phyloP scores from a whole-genome alignment of 2,113 vertebrate genomes.

The Paedocypris sp. region DNA sequence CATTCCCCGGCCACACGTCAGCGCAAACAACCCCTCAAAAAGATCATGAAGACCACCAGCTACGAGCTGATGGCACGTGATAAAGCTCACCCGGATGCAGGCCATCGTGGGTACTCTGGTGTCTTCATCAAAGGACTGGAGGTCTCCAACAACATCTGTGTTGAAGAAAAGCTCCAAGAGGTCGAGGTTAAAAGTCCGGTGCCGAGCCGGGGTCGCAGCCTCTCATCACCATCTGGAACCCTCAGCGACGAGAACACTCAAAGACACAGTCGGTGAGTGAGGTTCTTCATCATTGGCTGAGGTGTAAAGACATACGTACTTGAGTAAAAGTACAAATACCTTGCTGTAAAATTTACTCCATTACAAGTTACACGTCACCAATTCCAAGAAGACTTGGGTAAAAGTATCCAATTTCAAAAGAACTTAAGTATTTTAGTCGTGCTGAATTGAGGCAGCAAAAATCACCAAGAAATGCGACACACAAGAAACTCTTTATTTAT shows the following conservation, averaged over 20 bases:
- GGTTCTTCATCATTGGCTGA: too few species aligned
- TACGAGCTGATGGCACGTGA: constrained; percentile 48
- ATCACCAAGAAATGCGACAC: too few species aligned
- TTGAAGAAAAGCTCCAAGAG: constrained; percentile 59
- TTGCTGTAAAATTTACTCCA: too few species aligned
- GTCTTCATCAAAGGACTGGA: constrained; percentile 70
- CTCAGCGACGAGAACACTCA: constrained; percentile 48
- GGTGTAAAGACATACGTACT: too few species aligned
- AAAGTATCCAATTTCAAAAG: too few species aligned
- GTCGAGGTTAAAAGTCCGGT: constrained; percentile 50
- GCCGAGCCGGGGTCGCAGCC: constrained; percentile 56
- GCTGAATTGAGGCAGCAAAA: too few species aligned
- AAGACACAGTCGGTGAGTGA: constrained; percentile 59
- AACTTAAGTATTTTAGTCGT: too few species aligned
- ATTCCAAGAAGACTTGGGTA: too few species aligned
- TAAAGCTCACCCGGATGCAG: constrained; percentile 41
- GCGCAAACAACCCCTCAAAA: constrained; percentile 68
- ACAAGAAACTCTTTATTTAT: too few species aligned
- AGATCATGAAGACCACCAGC: constrained; percentile 69
- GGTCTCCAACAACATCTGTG: constrained; percentile 56
- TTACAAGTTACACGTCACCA: too few species aligned
- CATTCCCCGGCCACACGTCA: constrained; percentile 46
- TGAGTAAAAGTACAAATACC: too few species aligned
- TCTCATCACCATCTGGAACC: constrained; percentile 57
- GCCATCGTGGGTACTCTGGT: constrained; percentile 59